Percentiles rank a stretch among this genome's conserved stretches.
Evolutionary conservation across 2,888 invertebrate species (phyloP).

Genomic region (Andrena bicolor): DNA sequence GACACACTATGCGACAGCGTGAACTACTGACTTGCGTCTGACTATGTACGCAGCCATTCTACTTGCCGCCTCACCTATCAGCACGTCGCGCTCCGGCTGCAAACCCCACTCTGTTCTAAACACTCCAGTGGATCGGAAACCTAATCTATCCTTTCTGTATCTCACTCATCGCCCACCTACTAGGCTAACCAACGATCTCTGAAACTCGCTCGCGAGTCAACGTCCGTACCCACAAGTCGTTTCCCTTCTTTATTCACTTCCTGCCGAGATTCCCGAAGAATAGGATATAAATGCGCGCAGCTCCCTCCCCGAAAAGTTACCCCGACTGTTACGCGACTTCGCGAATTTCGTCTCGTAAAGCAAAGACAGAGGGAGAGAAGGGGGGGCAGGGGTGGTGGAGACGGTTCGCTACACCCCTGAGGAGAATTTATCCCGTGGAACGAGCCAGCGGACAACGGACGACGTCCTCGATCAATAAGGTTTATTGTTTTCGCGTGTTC

Average conservation of each 20-base stretch:
- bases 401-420: constrained; percentile 26
- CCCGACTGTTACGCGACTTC: constrained; percentile 31
- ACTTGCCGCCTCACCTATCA: too few species aligned
- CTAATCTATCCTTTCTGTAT: neutral
- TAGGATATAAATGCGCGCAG: constrained; percentile 42
- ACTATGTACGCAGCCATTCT: too few species aligned
- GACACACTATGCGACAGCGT: too few species aligned
- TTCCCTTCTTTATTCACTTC: constrained; percentile 4
- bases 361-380: neutral
- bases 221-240: constrained; percentile 5
- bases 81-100: too few species aligned
- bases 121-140: neutral
- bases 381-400: neutral
- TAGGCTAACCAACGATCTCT: neutral
- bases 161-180: neutral
- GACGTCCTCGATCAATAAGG: constrained; percentile 49
- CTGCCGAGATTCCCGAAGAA: constrained; percentile 20
- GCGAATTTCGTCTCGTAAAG: constrained; percentile 15
- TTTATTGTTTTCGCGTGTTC: constrained; percentile 61
- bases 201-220: constrained; percentile 3
- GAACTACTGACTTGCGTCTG: too few species aligned
- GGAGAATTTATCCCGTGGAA: constrained; percentile 18
- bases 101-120: neutral
- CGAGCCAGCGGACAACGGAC: constrained; percentile 26
- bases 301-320: constrained; percentile 22